Base-by-base conservation (phyloP, 2,888 invertebrate genomes). In the Mythimna lalbum region DNA sequence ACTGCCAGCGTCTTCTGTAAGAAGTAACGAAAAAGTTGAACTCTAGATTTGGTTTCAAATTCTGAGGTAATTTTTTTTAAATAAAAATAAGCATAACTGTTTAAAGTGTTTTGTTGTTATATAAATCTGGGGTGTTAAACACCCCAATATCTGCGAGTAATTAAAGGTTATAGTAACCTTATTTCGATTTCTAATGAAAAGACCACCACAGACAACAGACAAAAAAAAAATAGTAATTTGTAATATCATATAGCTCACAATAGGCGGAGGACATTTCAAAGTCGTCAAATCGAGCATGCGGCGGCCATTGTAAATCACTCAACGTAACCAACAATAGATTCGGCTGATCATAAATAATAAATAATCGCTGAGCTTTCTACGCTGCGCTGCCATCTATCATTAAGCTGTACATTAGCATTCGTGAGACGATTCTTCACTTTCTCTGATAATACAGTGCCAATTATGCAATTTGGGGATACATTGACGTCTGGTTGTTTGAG, bases 341-440 rank as follows among this genome's bases (percentile, higher is more conserved):
- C 87, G 87, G 90, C 83, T 86, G 88, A 88, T 90, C 90, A 89
- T 92, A 91, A 91, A 91, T 93, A 90, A 93, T 90, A 90, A 90
- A 89, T 91, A 91, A 90, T 89, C 86, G 84, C 73, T 78, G 80
- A 89, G 92, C 94, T 95, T 95, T 94, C 94, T 93, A 94, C 89
- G 82, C 80, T 81, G 82, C 82, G 85, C 80, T 80, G 80, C 81
- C 83, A 93, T 94, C 94, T 91, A 93, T 94, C 95, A 95, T 94
- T 93, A 93, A 88, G 87, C 91, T 90, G 90, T 89, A 85, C 88
- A 91, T 89, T 88, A 88, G 83, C 80, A 80, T 86, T 91, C 90
- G 91, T 91, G 92, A 91, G 91, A 86, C 89, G 88, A 92, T 92
- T 92, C 91, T 88, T 89, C 91, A 94, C 95, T 95, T 95, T 95